Base-by-base conservation (phyloP, 2,113 vertebrate species). In the Cardinalis cardinalis region DNA sequence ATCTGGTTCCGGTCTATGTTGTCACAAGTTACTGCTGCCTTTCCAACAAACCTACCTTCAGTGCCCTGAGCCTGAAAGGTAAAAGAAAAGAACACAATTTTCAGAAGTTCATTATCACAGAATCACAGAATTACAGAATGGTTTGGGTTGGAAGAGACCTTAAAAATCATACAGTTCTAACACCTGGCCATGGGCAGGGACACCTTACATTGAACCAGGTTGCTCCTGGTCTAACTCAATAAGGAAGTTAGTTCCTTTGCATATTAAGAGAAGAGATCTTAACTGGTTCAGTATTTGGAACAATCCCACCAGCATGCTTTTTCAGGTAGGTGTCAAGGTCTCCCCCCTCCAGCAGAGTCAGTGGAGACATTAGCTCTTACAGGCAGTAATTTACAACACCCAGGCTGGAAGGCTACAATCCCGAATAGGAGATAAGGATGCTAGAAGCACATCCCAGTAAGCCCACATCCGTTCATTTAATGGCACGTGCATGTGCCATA, bases 311-410 rank as follows among this genome's bases (percentile, higher is more conserved):
- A 71, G n/a, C 18, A 24, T 26, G 40, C 16, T 11, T 43, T 43
- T 69, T 68, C 46, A 38, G 24, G 18, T 38, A 31, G 40, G 25
- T 55, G 36, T 43, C 0, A 0, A 53, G 15, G 31, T 32, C 36
- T 58, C 3, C 24, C 16, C 5, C 1, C 9, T 16, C 19, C 40
- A 43, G 19, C 26, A 75, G 46, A 51, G 23, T 23, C 43, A 71
- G 12, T 34, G 38, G 61, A 77, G 55, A 18, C 0, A 3, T 41
- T 20, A 58, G 13, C 32, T 91, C 21, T 16, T 40, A 13, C 75
- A 74, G 52, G 10, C 28, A 36, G 38, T 24, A 34, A 78, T 38
- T 78, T 52, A 53, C 17, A 71, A 4, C 48, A 59, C 9, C 38
- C 25, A 51, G 26, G 15, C 34, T 63, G 20, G 38, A 77, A 74